Conservation (phyloP, 2,888 invertebrate species). For the Pegoplata infirma region DNA sequence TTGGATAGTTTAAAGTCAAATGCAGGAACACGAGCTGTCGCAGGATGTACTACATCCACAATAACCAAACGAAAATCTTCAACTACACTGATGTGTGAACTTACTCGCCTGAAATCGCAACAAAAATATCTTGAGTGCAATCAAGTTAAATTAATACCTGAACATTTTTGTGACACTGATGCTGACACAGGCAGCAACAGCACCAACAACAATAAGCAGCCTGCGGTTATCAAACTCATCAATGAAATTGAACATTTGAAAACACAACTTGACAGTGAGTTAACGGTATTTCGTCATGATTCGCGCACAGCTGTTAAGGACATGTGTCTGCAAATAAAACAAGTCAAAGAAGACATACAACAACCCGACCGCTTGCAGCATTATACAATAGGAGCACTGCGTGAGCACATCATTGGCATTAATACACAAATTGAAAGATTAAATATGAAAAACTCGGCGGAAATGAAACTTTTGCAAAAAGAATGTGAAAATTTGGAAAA, state of each 20-base stretch:
- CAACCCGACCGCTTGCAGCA: constrained; percentile 70
- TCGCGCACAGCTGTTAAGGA: constrained; percentile 71
- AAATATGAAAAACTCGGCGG: constrained; percentile 67
- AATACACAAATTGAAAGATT: constrained; percentile 71
- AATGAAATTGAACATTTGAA: constrained; percentile 73
- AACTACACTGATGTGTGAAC: constrained; percentile 74
- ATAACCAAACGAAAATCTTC: constrained; percentile 64
- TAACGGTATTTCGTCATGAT: constrained; percentile 65
- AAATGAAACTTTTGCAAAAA: constrained; percentile 65
- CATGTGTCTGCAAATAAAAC: constrained; percentile 71
- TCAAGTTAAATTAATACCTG: constrained; percentile 74
- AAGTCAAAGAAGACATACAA: constrained; percentile 71
- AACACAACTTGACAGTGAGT: constrained; percentile 67
- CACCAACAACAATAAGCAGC: constrained; percentile 1
- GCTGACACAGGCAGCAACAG: constrained; percentile 9
- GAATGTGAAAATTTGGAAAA: constrained; percentile 67
- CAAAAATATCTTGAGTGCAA: constrained; percentile 77
- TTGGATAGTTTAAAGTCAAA: too few species aligned
- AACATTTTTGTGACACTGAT: constrained; percentile 66
- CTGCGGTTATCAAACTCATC: constrained; percentile 59
- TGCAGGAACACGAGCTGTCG: neutral
- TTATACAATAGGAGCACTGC: constrained; percentile 69
- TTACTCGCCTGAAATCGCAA: constrained; percentile 76
- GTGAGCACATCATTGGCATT: constrained; percentile 72
- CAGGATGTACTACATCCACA: constrained; percentile 23